Evolutionary conservation across 2,113 vertebrate species (phyloP).

Genomic region (Sphyrna mokarran): DNA sequence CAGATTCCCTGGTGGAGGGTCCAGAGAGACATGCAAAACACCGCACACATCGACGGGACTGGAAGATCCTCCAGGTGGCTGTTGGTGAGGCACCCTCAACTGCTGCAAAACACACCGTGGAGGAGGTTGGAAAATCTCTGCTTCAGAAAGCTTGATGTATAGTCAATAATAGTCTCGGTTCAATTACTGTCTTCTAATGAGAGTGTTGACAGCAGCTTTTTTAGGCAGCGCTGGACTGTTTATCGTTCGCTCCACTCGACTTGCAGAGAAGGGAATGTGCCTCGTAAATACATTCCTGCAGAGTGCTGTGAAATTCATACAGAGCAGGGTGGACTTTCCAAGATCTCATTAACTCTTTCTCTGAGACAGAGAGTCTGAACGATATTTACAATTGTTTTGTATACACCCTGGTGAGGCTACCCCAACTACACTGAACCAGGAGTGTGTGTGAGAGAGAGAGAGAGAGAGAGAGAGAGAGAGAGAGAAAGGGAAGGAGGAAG

Average conservation of each 20-base stretch:
- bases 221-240: background rate
- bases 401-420: background rate
- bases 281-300: background rate
- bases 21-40: too few species aligned
- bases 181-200: background rate
- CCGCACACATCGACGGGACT: too few species aligned
- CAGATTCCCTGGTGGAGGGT: too few species aligned
- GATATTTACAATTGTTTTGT: background rate
- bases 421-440: too few species aligned
- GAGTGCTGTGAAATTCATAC: background rate
- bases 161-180: background rate
- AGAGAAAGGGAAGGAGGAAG: too few species aligned
- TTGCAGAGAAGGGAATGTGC: background rate
- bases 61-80: too few species aligned
- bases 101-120: too few species aligned
- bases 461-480: background rate
- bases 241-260: background rate
- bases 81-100: too few species aligned
- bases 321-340: background rate
- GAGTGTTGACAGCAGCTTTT: background rate
- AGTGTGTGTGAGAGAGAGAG: background rate
- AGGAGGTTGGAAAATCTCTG: background rate
- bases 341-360: background rate
- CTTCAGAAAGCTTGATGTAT: background rate
- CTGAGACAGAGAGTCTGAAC: background rate